Evolutionary conservation across 2,888 invertebrate genomes (phyloP).

Genomic region (Encarsia formosa): DNA sequence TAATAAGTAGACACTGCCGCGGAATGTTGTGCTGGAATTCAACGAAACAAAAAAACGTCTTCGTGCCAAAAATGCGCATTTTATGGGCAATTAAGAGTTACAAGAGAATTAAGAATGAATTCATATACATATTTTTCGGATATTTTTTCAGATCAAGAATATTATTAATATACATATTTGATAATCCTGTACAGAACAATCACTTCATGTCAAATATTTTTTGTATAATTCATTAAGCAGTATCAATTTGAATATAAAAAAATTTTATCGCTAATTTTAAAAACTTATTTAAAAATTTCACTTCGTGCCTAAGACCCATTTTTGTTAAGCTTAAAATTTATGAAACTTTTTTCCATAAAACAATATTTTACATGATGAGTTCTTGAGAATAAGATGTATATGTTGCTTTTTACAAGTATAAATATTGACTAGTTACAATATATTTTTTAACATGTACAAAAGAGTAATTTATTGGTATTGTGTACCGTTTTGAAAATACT

Average conservation of each 20-base stretch:
- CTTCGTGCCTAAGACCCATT: constrained; percentile 23
- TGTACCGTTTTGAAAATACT: background rate
- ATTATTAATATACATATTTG: constrained; percentile 2
- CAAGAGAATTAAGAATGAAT: background rate
- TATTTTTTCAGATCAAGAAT: background rate
- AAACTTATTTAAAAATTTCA: constrained; percentile 12
- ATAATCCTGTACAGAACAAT: constrained; percentile 7
- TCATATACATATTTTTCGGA: constrained; percentile 11
- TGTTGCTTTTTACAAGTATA: constrained; percentile 24
- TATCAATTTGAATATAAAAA: constrained; percentile 8
- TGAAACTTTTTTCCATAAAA: constrained; percentile 10
- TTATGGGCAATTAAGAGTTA: constrained; percentile 5
- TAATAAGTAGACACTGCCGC: constrained; percentile 14
- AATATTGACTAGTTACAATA: constrained; percentile 22
- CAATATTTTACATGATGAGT: constrained; percentile 6
- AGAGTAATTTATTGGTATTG: constrained; percentile 26
- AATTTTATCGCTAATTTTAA: constrained; percentile 6
- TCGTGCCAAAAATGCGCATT: constrained; percentile 21
- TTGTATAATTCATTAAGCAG: constrained; percentile 12
- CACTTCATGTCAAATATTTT: constrained; percentile 15
- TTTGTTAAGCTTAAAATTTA: constrained; percentile 16
- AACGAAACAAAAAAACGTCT: background rate
- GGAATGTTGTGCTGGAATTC: constrained; percentile 14
- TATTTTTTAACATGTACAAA: constrained; percentile 29
- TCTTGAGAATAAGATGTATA: constrained; percentile 11